Conservation (phyloP, 2,888 invertebrate genomes). For the Halictus quadricinctus region DNA sequence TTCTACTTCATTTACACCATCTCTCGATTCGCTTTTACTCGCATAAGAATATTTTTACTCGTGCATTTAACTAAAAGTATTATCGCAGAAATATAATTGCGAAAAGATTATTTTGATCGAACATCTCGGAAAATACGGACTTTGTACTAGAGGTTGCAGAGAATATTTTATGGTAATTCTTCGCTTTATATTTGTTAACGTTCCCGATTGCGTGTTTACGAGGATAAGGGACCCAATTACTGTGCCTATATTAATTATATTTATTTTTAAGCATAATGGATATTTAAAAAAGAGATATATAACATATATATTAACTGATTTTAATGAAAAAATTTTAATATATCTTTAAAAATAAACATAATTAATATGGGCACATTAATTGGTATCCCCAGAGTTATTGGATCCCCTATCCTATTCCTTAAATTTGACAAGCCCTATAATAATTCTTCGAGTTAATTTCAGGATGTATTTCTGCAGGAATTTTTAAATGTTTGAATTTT, state of each 20-base stretch:
- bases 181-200: neutral
- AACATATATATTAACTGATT: no score
- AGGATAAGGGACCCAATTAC: no score
- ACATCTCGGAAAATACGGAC: neutral
- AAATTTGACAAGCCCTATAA: neutral
- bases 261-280: no score
- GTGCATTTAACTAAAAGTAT: neutral
- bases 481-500: no score
- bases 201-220: neutral
- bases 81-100: neutral
- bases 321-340: no score
- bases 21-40: neutral
- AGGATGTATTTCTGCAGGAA: no score
- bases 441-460: no score
- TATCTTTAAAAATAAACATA: no score
- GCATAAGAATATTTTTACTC: neutral
- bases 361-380: no score
- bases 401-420: neutral
- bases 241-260: no score
- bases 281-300: no score
- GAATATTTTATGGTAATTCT: neutral
- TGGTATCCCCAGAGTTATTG: no score
- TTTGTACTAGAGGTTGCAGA: neutral
- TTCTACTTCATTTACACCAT: neutral
- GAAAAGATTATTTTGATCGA: neutral